phyloP scores from a whole-genome alignment of 2,888 invertebrate species.

The Stomorhina lunata region DNA sequence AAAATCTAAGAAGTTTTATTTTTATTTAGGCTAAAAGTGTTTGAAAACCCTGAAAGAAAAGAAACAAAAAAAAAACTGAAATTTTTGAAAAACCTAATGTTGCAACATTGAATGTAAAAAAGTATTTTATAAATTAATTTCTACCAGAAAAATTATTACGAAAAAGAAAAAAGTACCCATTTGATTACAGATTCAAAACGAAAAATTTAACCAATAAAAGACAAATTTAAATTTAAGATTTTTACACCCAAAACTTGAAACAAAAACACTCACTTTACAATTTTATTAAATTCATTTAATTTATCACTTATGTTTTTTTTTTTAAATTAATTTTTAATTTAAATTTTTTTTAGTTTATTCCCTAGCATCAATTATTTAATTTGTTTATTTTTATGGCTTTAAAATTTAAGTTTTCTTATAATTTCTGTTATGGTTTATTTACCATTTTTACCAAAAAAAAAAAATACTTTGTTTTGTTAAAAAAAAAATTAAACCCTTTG shows the following conservation, averaged over 20 bases:
- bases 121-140: too few relatives aligned
- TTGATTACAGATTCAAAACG: slow-evolving; percentile 55
- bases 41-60: slow-evolving; percentile 3
- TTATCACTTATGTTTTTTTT: slow-evolving; percentile 30
- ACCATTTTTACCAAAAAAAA: slow-evolving; percentile 42
- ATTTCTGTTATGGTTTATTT: slow-evolving; percentile 21
- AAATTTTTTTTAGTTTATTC: slow-evolving; percentile 32
- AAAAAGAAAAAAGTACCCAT: slow-evolving; percentile 50
- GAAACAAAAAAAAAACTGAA: background rate
- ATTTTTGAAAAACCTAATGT: slow-evolving; percentile 51
- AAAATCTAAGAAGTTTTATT: slow-evolving; percentile 64
- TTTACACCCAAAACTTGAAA: slow-evolving; percentile 38
- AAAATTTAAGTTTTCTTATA: slow-evolving; percentile 55
- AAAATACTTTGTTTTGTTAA: slow-evolving; percentile 67
- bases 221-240: slow-evolving; percentile 37
- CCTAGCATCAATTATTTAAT: slow-evolving; percentile 56
- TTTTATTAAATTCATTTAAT: slow-evolving; percentile 42
- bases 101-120: slow-evolving; percentile 66
- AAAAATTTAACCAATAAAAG: background rate
- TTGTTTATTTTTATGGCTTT: slow-evolving; percentile 54
- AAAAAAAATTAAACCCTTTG: slow-evolving; percentile 29
- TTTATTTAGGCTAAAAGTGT: slow-evolving; percentile 50
- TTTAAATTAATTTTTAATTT: slow-evolving; percentile 6
- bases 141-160: slow-evolving; percentile 39
- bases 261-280: slow-evolving; percentile 55